Conservation (phyloP, 2,797 vertebrate species). For the Molossus molossus region DNA sequence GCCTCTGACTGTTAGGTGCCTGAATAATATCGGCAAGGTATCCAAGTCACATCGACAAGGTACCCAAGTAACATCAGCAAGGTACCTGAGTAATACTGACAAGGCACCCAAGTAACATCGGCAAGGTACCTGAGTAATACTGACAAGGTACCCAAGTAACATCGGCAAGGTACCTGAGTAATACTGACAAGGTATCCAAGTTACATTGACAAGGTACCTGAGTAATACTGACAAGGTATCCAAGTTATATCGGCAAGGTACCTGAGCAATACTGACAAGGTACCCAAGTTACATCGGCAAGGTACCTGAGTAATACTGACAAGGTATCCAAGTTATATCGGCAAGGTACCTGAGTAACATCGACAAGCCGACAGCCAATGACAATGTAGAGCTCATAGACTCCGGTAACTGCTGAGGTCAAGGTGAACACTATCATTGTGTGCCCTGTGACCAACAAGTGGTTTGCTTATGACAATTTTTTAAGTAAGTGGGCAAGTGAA, state of each 20-base stretch:
- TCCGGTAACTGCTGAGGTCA: background rate
- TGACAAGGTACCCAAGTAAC: background rate
- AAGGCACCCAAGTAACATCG: background rate
- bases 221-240: background rate
- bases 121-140: too few relatives aligned
- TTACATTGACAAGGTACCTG: background rate
- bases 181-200: background rate
- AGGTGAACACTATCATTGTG: background rate
- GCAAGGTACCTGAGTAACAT: background rate
- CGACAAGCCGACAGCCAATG: background rate
- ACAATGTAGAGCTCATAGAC: background rate
- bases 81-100: background rate
- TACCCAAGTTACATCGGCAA: too few relatives aligned
- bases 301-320: too few relatives aligned
- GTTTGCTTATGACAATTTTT: background rate
- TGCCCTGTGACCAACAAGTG: background rate
- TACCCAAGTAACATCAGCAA: background rate
- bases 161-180: background rate
- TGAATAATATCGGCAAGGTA: background rate
- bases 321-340: background rate
- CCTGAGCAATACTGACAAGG: background rate
- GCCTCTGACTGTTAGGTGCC: background rate
- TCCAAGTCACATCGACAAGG: background rate
- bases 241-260: background rate
- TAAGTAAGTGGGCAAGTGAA: background rate